phyloP scores from a whole-genome alignment of 1,140 invertebrate genomes.

The Zophobas morio region DNA sequence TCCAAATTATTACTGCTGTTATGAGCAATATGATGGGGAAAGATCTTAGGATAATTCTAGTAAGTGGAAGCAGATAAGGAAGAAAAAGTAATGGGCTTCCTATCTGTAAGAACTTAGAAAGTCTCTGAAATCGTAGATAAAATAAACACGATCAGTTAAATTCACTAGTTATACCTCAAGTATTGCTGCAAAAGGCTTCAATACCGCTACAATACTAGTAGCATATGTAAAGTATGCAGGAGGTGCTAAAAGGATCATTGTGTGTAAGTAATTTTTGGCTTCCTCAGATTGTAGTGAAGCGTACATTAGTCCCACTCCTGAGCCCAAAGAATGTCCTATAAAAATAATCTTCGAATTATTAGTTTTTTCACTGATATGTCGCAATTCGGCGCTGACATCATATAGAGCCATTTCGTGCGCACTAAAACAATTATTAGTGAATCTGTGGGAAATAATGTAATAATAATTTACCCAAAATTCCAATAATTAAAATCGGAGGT shows the following conservation, averaged over 20 bases:
- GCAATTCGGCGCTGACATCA: neutral
- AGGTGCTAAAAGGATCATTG: neutral
- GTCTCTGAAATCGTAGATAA: neutral
- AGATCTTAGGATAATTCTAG: neutral
- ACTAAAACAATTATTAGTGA: neutral
- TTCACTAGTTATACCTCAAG: neutral
- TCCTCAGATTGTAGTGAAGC: neutral
- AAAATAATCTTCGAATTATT: neutral
- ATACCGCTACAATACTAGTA: neutral
- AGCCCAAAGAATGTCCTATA: constrained; percentile 12
- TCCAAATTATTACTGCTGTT: neutral
- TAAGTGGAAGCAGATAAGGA: neutral
- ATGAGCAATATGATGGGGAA: neutral
- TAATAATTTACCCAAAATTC: no score
- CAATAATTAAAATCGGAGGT: neutral
- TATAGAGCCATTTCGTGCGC: neutral
- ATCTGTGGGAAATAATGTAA: no score
- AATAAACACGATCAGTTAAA: no score
- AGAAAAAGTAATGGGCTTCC: neutral
- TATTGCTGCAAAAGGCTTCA: neutral
- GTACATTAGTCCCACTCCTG: neutral
- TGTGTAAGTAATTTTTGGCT: constrained; percentile 1
- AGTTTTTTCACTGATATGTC: neutral
- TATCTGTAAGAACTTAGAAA: neutral
- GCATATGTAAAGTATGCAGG: neutral